Base-by-base conservation (phyloP, 2,113 vertebrate genomes). In the Gavialis gangeticus region DNA sequence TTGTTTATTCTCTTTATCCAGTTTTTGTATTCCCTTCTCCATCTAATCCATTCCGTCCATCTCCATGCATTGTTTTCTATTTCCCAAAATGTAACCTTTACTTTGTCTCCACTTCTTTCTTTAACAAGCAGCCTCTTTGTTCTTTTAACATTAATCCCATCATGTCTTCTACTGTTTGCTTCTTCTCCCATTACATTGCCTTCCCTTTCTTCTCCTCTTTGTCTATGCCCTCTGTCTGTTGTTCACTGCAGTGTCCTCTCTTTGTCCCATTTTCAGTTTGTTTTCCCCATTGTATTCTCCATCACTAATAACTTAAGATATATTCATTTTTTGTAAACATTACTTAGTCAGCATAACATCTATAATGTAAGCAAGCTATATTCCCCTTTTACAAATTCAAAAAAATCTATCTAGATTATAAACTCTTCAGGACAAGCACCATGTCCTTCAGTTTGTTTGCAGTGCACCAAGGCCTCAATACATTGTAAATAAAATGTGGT, bases 141-240 rank as follows among this genome's bases (percentile, higher is more conserved):
- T 67, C 64, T n/a, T 67, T 34, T 91, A 89, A 79, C 66, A 92
- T 92, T 94, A 95, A 71, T 92, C 93, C 92, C 88, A 94, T 58
- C 14, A 86, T 67, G 85, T 54, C 85, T 95, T 95, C 25, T 17
- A 46, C 58, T 24, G 62, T 24, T 63, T 28, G 62, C 5, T 19
- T 34, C 57, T 81, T 69, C 56, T 56, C 80, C 82, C 80, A 87
- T 73, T 92, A 94, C 78, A 91, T 91, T 67, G 55, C 60, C n/a
- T 54, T 89, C 27, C 79, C 66, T 91, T 34, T 64, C 79, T 81
- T 59, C 30, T 69, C 80, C 78, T 12, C 4, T 90, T 87, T 54
- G 57, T 87, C 85, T 22, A 3, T 1, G 0, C 19, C 30, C 71
- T 77, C 25, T 82, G 46, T 27, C 85, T 80, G 80, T 89, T 91